phyloP scores from a whole-genome alignment of 1,140 invertebrate species.

The Thaumatotibia leucotreta region DNA sequence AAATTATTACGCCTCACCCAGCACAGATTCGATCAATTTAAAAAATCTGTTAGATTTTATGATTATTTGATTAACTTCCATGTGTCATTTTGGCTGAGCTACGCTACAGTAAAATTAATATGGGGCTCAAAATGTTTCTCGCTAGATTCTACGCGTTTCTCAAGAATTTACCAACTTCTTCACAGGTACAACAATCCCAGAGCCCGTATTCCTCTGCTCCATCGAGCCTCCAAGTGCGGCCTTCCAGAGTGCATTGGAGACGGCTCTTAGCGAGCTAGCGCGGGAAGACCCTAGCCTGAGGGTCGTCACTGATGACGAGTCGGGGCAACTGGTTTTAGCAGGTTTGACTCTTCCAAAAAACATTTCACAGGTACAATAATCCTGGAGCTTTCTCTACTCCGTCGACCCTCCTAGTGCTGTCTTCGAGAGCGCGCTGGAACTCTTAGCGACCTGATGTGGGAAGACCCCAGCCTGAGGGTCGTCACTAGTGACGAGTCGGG shows the following conservation, averaged over 20 bases:
- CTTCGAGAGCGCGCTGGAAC: conserved; percentile 90
- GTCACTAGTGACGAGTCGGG: conserved; percentile 85
- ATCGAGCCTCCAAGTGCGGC: conserved; percentile 93
- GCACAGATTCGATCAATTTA: too few species aligned
- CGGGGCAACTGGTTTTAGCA: conserved; percentile 91
- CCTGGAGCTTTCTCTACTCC: conserved; percentile 97
- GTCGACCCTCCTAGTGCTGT: conserved; percentile 93
- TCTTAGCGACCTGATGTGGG: conserved; percentile 88
- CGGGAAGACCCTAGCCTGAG: conserved; percentile 96
- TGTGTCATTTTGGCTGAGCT: too few species aligned
- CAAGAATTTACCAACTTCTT: too few species aligned
- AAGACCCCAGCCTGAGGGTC: conserved; percentile 96
- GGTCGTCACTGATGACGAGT: conserved; percentile 85
- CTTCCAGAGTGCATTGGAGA: conserved; percentile 87
- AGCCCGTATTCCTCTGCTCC: conserved; percentile 98
- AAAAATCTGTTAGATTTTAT: too few species aligned
- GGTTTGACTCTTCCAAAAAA: conserved; percentile 71
- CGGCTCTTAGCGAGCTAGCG: conserved; percentile 89
- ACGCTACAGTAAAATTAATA: too few species aligned
- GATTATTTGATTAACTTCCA: too few species aligned
- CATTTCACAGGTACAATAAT: conserved; percentile 79
- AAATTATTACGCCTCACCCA: too few species aligned
- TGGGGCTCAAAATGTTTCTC: too few species aligned
- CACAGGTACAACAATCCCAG: conserved; percentile 83
- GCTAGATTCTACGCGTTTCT: too few species aligned